Conservation (phyloP, 1,140 invertebrate species). For the Danaus plexippus region DNA sequence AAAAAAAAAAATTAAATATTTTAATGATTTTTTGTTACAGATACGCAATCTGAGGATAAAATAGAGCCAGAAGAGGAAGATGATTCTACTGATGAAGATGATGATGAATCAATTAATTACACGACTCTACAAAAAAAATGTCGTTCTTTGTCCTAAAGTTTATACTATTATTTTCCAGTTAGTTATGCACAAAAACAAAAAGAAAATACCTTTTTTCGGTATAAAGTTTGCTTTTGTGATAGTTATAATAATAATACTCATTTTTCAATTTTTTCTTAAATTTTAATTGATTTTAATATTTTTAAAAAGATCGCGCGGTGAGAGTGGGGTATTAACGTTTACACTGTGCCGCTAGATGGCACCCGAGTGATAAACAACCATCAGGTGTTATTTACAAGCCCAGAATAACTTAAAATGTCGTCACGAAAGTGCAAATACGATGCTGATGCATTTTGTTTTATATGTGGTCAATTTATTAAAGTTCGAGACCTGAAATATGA, state of each 20-base stretch:
- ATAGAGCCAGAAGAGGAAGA: slow-evolving; percentile 18
- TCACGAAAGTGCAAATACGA: slow-evolving; percentile 21
- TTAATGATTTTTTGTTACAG: slow-evolving; percentile 10
- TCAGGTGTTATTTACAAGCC: slow-evolving; percentile 24
- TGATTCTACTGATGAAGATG: slow-evolving; percentile 9
- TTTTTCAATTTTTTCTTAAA: slow-evolving; percentile 19
- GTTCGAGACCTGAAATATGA: slow-evolving; percentile 24
- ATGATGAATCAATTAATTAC: slow-evolving; percentile 7
- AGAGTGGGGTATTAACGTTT: slow-evolving; percentile 21
- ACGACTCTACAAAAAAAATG: slow-evolving; percentile 9
- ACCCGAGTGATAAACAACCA: slow-evolving; percentile 22
- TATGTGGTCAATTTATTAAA: slow-evolving; percentile 27
- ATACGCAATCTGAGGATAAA: slow-evolving; percentile 20
- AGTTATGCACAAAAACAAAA: slow-evolving; percentile 17
- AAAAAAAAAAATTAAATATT: slow-evolving; percentile 8
- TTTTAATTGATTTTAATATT: too few relatives aligned
- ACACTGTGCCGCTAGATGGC: slow-evolving; percentile 24
- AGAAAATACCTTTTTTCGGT: slow-evolving; percentile 22
- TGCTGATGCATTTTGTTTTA: slow-evolving; percentile 24
- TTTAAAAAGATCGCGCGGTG: slow-evolving; percentile 23
- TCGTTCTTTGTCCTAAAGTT: slow-evolving; percentile 4
- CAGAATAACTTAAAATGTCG: slow-evolving; percentile 20
- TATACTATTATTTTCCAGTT: not conserved
- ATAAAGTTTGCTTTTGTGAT: slow-evolving; percentile 22
- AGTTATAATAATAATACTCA: slow-evolving; percentile 19